Conservation (phyloP, 1,140 invertebrate genomes). For the Phymorhynchus buccinoides region DNA sequence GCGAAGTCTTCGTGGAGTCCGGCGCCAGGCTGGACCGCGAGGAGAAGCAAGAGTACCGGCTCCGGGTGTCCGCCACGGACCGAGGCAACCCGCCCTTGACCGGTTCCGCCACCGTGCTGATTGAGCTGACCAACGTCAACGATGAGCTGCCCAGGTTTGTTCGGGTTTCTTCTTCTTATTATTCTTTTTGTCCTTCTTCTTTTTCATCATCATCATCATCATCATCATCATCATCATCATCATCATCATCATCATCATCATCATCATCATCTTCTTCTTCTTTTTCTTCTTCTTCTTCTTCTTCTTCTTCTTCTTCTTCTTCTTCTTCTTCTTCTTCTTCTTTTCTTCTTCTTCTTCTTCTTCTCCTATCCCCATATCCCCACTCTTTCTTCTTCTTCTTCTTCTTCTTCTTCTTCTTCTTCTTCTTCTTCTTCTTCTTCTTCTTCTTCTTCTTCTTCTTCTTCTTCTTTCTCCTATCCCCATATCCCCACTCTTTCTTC, state of each 20-base stretch:
- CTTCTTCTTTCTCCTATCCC: background rate
- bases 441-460: background rate
- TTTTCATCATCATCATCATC: background rate
- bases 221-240: background rate
- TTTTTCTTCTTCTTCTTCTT: too few species aligned
- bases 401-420: background rate
- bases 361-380: too few species aligned
- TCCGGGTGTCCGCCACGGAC: constrained; percentile 60
- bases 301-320: background rate
- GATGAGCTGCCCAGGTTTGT: constrained; percentile 52
- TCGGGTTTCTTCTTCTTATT: too few species aligned
- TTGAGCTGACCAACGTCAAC: constrained; percentile 55
- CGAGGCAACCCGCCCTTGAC: constrained; percentile 54
- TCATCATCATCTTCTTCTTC: background rate
- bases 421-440: background rate
- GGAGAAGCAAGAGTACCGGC: constrained; percentile 47
- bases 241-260: background rate
- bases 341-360: background rate
- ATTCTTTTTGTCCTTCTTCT: background rate
- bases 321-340: too few species aligned
- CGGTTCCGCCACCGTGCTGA: constrained; percentile 49
- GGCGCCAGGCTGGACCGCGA: constrained; percentile 60
- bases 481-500: too few species aligned
- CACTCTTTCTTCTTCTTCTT: too few species aligned
- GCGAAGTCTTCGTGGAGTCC: constrained; percentile 55